phyloP scores from a whole-genome alignment of 2,113 vertebrate genomes.

The Onychostruthus taczanowskii region DNA sequence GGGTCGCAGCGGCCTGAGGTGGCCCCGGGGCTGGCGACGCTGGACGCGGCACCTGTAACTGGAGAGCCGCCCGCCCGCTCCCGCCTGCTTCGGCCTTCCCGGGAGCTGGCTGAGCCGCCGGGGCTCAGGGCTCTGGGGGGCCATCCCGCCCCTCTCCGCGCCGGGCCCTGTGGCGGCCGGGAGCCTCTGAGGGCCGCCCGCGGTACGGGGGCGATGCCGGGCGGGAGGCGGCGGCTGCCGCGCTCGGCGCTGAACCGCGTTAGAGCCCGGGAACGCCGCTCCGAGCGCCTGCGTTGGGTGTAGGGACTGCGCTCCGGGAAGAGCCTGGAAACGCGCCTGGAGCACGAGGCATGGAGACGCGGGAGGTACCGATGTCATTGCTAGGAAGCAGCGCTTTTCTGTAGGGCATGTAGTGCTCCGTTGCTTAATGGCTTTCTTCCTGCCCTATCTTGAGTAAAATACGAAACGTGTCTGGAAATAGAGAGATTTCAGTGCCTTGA shows the following conservation, averaged over 20 bases:
- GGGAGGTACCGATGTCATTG: background rate
- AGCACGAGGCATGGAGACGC: background rate
- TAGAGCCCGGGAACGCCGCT: accelerated
- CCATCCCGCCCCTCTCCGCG: accelerated
- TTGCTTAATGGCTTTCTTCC: background rate
- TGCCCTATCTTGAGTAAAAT: accelerated
- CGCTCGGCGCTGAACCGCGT: accelerated
- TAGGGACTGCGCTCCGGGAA: background rate
- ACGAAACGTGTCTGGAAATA: background rate
- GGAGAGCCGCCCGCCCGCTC: background rate
- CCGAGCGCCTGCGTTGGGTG: accelerated
- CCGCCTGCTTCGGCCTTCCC: background rate
- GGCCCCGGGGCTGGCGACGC: background rate
- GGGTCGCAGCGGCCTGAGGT: background rate
- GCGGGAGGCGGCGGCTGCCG: background rate
- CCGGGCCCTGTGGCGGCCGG: background rate
- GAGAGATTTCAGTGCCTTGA: background rate
- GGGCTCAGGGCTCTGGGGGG: background rate
- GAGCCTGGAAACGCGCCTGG: background rate
- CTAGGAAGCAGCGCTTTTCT: background rate
- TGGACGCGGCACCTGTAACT: background rate
- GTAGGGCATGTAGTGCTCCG: accelerated
- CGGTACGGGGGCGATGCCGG: background rate
- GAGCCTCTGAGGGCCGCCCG: background rate
- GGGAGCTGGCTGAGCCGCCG: background rate